Evolutionary conservation across 2,888 invertebrate genomes (phyloP), one percentile per base, ranked within the genome.

Genomic region (Drosophila macrospina): DNA sequence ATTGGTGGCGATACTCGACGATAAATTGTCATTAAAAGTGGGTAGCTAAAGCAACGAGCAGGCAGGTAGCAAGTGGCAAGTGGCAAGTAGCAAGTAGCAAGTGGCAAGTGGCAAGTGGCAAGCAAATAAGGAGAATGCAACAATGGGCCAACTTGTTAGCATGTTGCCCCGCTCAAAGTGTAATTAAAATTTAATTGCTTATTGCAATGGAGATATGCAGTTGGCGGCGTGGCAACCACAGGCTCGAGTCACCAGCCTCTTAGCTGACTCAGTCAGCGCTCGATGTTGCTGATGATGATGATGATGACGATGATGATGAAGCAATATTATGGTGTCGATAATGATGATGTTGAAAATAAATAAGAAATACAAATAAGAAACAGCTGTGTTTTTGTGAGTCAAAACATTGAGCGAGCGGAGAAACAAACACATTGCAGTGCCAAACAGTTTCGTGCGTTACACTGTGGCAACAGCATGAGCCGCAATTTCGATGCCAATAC

Each of bases 1-100:
- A 10, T n/a, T 39, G 30, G n/a, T 52, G 44, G 57, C 67, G 47
- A 71, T 54, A 45, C 54, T 20, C 51, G 61, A 68, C 79, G 54
- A 78, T 81, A 78, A 80, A 81, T 84, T 81, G 70, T 73, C 74
- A 76, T 81, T 84, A 81, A 81, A 80, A 67, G 48, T 63, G 69
- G 51, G 50, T 28, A 32, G 36, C 16, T n/a, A 6, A 36, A 41
- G 50, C 37, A 13, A 30, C 52, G 30, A 55, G 32, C 6, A 16
- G 37, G 20, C 51, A 65, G 41, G 55, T 16, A 42, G 51, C 51
- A 36, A 13, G 36, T 30, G 52, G 50, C 60, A 26, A 13, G 36
- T 26, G n/a, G 28, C 30, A 30, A 11, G 16, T 34, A 30, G 52
- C 47, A 62, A 47, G 39, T 16, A 26, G 36, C 24, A 34, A 51